A percentile compares a stretch with the other conserved stretches of the same genome.
These are phyloP conservation scores for Rousettus madagascariensis DNA, from an alignment of 2,797 vertebrate species.

Conservation along the genomic window DNA sequence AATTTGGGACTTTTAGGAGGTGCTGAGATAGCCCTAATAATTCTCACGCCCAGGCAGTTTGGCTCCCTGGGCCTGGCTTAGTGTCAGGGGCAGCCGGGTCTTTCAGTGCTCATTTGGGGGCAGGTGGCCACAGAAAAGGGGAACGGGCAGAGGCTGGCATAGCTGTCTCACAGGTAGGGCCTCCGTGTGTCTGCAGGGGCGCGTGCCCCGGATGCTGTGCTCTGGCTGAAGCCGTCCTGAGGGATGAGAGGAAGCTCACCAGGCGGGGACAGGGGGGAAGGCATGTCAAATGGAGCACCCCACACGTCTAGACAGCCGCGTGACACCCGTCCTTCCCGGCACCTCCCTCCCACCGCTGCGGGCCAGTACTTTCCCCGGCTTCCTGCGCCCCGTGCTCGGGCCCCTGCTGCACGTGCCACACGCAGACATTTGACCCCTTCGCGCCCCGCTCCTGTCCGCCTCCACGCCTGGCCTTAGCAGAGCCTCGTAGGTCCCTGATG, in stretches of 20 bases:
- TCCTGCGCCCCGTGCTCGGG: too few species aligned
- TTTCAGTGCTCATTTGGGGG: background rate
- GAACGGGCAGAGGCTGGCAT: background rate
- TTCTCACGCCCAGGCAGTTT: too few species aligned
- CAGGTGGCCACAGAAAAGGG: background rate
- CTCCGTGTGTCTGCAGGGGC: background rate
- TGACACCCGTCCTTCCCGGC: rapidly evolving
- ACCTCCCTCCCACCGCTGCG: too few species aligned
- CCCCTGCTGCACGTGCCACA: too few species aligned
- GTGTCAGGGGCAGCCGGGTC: background rate
- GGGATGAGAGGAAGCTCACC: background rate
- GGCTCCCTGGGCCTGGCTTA: background rate
- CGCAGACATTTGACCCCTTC: too few species aligned
- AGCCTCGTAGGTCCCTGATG: too few species aligned
- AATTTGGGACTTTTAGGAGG: background rate
- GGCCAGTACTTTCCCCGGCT: too few species aligned
- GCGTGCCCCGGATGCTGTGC: background rate
- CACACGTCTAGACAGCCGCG: rapidly evolving
- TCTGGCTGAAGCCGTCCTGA: background rate
- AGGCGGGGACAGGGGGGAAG: too few species aligned
- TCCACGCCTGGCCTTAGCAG: too few species aligned
- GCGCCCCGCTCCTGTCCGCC: too few species aligned
- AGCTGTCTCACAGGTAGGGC: background rate
- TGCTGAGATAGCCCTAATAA: background rate
- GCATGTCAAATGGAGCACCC: background rate